Evolutionary conservation across 2,113 vertebrate genomes (phyloP).

Genomic region (Oceanites oceanicus): DNA sequence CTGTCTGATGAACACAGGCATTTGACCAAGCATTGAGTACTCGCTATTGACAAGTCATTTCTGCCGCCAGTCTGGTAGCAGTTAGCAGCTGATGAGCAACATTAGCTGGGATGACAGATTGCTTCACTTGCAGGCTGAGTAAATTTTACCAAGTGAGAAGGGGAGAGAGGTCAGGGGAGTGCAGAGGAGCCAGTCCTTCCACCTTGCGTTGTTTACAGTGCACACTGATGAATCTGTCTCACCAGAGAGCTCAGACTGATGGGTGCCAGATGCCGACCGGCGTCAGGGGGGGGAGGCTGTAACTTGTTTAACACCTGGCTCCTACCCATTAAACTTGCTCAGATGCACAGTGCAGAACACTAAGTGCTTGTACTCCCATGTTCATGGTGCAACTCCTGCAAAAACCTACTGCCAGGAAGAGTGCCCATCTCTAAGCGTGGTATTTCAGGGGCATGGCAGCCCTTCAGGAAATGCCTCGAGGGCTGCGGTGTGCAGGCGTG

Average conservation of each 20-base stretch:
- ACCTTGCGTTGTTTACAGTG: not conserved
- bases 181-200: not conserved
- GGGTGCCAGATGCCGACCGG: not conserved
- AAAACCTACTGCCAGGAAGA: not conserved
- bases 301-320: not conserved
- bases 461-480: accelerated
- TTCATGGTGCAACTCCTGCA: not conserved
- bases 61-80: not conserved
- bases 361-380: not conserved
- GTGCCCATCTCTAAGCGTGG: accelerated
- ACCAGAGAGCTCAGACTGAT: not conserved
- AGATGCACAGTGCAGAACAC: not conserved
- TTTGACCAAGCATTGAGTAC: not conserved
- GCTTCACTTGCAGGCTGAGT: not conserved
- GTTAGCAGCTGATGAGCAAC: not conserved
- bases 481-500: not conserved
- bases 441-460: not conserved
- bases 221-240: not conserved
- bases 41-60: not conserved
- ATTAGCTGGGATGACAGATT: not conserved
- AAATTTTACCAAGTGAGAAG: not conserved
- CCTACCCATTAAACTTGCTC: not conserved
- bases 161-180: not conserved
- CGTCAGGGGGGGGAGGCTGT: not conserved
- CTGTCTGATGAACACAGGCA: not conserved